Percentiles rank a stretch among this genome's conserved stretches.
Conservation (phyloP, 2,113 vertebrate species). For the Etheostoma cragini region DNA sequence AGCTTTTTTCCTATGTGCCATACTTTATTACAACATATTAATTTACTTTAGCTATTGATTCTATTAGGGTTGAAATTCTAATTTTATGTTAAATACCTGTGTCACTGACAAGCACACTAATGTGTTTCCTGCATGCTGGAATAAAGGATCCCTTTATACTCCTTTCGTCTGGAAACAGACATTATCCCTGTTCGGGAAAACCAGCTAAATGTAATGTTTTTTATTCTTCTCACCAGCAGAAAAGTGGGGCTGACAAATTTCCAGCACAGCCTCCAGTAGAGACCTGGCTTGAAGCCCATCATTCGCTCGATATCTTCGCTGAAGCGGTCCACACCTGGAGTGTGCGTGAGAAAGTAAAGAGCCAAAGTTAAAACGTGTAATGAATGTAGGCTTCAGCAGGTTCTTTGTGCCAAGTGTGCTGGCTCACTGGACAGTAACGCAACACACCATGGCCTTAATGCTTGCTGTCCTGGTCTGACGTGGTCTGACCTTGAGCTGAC, state of each 20-base stretch:
- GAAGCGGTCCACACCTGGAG: conserved; percentile 96
- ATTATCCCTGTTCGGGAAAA: neutral
- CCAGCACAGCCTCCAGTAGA: conserved; percentile 99
- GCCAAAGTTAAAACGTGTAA: neutral
- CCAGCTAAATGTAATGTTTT: neutral
- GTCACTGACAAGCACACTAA: neutral
- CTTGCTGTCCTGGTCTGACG: too few species aligned
- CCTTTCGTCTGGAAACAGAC: neutral
- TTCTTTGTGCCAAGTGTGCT: conserved; percentile 8
- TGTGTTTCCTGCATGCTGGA: neutral
- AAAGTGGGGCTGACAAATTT: conserved; percentile 97
- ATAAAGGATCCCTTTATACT: neutral
- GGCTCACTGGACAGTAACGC: conserved; percentile 5
- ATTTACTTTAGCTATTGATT: conserved; percentile 3
- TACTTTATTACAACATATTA: neutral
- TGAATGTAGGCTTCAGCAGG: neutral
- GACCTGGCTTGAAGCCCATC: conserved; percentile 98
- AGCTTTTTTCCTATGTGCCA: neutral
- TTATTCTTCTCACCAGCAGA: conserved; percentile 88
- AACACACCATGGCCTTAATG: conserved; percentile 4
- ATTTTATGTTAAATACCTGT: neutral
- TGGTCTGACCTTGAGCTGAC: neutral
- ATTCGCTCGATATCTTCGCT: conserved; percentile 96
- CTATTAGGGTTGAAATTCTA: neutral
- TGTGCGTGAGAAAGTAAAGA: conserved; percentile 41